Base-by-base conservation (phyloP, 2,888 invertebrate species). In the Oxystoma pomonae region DNA sequence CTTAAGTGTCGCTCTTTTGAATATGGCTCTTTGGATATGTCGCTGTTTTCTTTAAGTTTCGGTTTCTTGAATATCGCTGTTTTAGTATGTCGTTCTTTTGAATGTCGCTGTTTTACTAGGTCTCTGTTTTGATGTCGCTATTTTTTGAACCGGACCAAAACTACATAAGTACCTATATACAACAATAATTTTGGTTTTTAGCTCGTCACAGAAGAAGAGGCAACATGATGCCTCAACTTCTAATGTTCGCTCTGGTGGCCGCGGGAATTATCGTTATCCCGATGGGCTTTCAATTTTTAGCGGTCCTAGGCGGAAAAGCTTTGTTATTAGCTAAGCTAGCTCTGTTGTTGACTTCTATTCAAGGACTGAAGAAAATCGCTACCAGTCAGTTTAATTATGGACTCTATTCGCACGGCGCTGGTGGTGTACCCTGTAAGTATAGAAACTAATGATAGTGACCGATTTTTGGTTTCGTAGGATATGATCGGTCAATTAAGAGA, bases 201-300 rank as follows among this genome's bases (percentile, higher is more conserved):
- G 75, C 72, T 56, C 75, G 85, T 81, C 84, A 87, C 52, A 84
- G 87, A 0, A 84, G 87, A 22, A 83, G 87, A 2, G 84, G 87
- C 60, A 86, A 87, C 56, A 84, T 86, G 56, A 87, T 91, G 84
- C 84, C 90, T 80, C 88, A 90, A 0, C 85, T 91, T 80, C 86
- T 92, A 85, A 87, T 92, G 83, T 91, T 91, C 74, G 91, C 90
- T 0, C 81, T 91, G 17, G 84, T 92, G 21, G 87, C 91, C 16
- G 85, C 92, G 74, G 89, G 90, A 0, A 87, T 91, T 76, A 87
- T 92, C 1, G 76, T 92, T 0, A 83, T 92, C 16, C 92, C 92
- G 0, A 87, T 92, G 86, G 92, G 92, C 16, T 93, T 93, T 76
- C 92, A 93, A 77, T 89, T 93, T 77, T 82, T 93, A 0, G 91